Evolutionary conservation across 2,888 invertebrate species (phyloP).

Genomic region (Anoplius nigerrimus): DNA sequence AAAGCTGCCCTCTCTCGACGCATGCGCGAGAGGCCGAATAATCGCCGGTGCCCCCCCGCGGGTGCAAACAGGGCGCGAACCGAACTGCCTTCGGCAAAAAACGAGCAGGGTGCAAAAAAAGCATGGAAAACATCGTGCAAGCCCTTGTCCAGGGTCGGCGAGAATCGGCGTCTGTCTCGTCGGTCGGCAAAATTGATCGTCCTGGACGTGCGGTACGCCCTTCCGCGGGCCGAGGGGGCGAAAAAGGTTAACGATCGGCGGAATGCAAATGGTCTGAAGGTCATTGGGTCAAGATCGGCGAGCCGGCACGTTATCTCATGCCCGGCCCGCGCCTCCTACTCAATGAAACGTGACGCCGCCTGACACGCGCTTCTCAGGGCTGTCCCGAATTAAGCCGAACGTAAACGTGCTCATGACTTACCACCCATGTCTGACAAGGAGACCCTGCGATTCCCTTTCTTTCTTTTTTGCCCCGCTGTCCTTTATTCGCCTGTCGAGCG

Average conservation of each 20-base stretch:
- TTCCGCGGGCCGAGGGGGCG: not conserved
- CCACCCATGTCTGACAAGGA: constrained; percentile 64
- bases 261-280: constrained; percentile 62
- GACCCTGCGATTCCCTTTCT: constrained; percentile 16
- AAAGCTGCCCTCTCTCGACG: no score
- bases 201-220: no score
- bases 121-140: no score
- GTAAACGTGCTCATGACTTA: constrained; percentile 49
- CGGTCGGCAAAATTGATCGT: no score
- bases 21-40: no score
- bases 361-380: not conserved
- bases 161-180: no score
- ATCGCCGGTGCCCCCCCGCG: no score
- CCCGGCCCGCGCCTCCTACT: constrained; percentile 23
- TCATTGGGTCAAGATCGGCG: constrained; percentile 69
- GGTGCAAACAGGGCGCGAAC: no score
- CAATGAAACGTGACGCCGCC: constrained; percentile 26
- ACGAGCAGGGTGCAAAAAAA: not conserved
- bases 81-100: constrained; percentile 14
- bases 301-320: constrained; percentile 51
- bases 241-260: not conserved
- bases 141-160: no score
- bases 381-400: constrained; percentile 1
- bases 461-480: constrained; percentile 22
- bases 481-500: not conserved